These are phyloP conservation scores for Panopea generosa DNA, from an alignment of 2,888 invertebrate species.

Conservation along the genomic window DNA sequence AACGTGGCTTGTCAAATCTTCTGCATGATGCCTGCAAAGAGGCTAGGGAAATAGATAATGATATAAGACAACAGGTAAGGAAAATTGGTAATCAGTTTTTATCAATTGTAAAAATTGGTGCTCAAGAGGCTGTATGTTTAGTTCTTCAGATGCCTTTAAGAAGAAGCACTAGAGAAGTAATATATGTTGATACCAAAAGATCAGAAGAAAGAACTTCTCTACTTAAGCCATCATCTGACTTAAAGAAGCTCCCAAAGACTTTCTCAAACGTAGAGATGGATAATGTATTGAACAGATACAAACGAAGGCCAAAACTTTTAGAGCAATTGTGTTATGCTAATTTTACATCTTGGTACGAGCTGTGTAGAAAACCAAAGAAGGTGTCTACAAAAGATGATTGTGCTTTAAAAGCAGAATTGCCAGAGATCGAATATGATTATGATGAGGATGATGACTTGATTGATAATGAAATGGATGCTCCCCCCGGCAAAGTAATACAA, in stretches of 20 bases:
- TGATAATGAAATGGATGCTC: conserved; percentile 4
- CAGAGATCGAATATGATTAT: conserved; percentile 22
- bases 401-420: conserved; percentile 10
- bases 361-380: not conserved
- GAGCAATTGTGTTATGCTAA: conserved; percentile 49
- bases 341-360: conserved; percentile 41
- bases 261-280: conserved; percentile 48
- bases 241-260: conserved; percentile 44
- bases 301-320: conserved; percentile 43
- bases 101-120: conserved; percentile 51
- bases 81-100: conserved; percentile 60
- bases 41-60: conserved; percentile 24
- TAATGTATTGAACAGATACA: conserved; percentile 52
- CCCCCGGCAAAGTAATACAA: not conserved
- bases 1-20: conserved; percentile 45
- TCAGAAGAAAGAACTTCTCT: conserved; percentile 45
- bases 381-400: not conserved
- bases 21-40: conserved; percentile 48
- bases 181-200: too few species aligned
- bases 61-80: conserved; percentile 54
- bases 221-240: conserved; percentile 31
- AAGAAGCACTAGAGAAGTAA: conserved; percentile 37
- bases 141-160: conserved; percentile 57
- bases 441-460: conserved; percentile 22
- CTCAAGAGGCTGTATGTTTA: conserved; percentile 57